Percentiles rank a stretch among this genome's conserved stretches.
Evolutionary conservation across 2,113 vertebrate species (phyloP).

Genomic region (Stigmatopora argus): DNA sequence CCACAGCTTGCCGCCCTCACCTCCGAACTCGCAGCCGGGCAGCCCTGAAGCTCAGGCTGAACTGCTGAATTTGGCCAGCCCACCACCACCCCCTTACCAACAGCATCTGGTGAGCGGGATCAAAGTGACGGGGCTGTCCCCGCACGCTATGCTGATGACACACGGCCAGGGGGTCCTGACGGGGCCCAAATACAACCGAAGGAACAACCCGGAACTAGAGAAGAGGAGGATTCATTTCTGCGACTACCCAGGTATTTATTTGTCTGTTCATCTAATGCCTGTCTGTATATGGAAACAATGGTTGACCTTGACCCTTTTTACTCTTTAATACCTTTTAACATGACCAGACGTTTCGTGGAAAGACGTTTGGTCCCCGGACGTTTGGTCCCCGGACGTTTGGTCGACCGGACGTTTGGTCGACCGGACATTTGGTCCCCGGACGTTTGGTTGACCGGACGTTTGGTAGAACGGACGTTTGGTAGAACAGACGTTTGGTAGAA

Average conservation of each 20-base stretch:
- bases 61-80: constrained; percentile 57
- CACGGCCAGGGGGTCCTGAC: constrained; percentile 77
- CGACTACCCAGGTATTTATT: constrained; percentile 74
- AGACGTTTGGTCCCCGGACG: too few species aligned
- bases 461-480: too few species aligned
- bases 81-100: constrained; percentile 74
- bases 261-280: too few species aligned
- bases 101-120: constrained; percentile 67
- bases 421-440: too few species aligned
- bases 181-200: constrained; percentile 80
- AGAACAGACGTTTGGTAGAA: too few species aligned
- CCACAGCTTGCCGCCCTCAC: constrained; percentile 82
- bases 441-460: too few species aligned
- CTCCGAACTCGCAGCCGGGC: constrained; percentile 86
- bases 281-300: too few species aligned
- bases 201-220: constrained; percentile 89
- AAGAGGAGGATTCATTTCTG: constrained; percentile 89
- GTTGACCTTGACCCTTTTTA: too few species aligned
- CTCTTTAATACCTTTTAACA: too few species aligned
- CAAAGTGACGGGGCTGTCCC: constrained; percentile 67
- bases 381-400: too few species aligned
- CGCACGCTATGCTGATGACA: constrained; percentile 66
- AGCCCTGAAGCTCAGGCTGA: constrained; percentile 81
- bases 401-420: too few species aligned
- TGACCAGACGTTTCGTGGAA: too few species aligned